These are phyloP conservation scores for Aphodius sticticus DNA, from an alignment of 2,888 invertebrate genomes.

Conservation along the genomic window DNA sequence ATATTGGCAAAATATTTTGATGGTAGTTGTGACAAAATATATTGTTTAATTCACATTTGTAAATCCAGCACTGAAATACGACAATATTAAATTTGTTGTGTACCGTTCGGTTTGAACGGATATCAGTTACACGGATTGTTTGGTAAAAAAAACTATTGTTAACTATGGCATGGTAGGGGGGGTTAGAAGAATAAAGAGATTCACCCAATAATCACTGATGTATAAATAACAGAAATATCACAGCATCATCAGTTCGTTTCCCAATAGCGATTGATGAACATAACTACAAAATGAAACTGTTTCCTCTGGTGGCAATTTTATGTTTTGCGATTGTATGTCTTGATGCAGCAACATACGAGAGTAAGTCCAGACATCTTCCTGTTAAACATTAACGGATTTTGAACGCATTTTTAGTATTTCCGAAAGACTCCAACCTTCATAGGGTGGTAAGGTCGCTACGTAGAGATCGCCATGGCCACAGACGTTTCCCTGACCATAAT, in stretches of 20 bases:
- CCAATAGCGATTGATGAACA: background rate
- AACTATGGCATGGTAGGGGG: background rate
- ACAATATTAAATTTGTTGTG: too few species aligned
- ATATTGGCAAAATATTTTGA: too few species aligned
- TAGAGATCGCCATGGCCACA: background rate
- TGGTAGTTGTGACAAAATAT: too few species aligned
- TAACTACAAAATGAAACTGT: background rate
- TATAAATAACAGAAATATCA: background rate
- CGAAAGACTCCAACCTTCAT: background rate
- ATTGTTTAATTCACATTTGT: too few species aligned
- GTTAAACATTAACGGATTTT: background rate
- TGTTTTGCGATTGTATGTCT: background rate
- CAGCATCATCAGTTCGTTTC: background rate
- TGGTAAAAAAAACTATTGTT: too few species aligned
- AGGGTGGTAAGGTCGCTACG: background rate
- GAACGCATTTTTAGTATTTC: background rate
- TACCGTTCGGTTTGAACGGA: too few species aligned
- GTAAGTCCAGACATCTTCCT: background rate
- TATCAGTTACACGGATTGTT: too few species aligned
- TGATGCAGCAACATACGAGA: background rate
- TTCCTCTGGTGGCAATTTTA: background rate
- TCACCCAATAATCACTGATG: background rate
- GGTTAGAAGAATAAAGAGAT: background rate
- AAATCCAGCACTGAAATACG: too few species aligned
- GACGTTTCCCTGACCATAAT: background rate